Conservation (phyloP, 2,113 vertebrate genomes). For the Myodes glareolus region DNA sequence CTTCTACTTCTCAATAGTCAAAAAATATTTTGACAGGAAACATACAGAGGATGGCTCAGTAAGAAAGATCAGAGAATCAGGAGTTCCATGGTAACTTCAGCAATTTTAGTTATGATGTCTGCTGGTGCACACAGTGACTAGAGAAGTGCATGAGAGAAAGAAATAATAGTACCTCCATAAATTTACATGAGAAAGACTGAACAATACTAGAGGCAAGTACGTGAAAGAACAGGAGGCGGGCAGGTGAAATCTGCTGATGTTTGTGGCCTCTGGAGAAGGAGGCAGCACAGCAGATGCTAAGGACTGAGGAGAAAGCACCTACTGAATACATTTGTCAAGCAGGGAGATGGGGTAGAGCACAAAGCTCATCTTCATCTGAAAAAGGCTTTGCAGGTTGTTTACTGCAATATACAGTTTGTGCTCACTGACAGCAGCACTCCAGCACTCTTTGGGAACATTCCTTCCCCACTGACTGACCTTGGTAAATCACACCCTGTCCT, state of each 20-base stretch:
- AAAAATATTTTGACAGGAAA: slow-evolving; percentile 20
- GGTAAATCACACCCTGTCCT: background rate
- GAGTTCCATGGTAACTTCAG: background rate
- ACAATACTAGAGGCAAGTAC: background rate
- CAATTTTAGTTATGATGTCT: slow-evolving; percentile 42
- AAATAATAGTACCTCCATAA: background rate
- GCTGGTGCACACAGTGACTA: background rate
- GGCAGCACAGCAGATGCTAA: background rate
- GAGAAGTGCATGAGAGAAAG: background rate
- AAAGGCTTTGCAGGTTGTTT: background rate
- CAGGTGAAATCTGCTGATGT: background rate
- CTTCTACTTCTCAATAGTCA: background rate
- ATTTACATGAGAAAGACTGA: background rate
- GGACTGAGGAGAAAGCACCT: background rate
- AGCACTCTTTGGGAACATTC: background rate
- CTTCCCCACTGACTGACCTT: background rate
- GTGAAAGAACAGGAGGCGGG: background rate
- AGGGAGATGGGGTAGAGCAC: background rate
- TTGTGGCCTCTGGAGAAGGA: background rate
- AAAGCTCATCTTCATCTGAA: slow-evolving; percentile 13
- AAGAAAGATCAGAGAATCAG: slow-evolving; percentile 6
- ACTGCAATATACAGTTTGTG: background rate
- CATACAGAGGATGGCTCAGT: background rate
- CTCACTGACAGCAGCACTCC: background rate
- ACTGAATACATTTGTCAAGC: background rate